phyloP scores from a whole-genome alignment of 1,140 invertebrate genomes.

The Oreohelix idahoensis region DNA sequence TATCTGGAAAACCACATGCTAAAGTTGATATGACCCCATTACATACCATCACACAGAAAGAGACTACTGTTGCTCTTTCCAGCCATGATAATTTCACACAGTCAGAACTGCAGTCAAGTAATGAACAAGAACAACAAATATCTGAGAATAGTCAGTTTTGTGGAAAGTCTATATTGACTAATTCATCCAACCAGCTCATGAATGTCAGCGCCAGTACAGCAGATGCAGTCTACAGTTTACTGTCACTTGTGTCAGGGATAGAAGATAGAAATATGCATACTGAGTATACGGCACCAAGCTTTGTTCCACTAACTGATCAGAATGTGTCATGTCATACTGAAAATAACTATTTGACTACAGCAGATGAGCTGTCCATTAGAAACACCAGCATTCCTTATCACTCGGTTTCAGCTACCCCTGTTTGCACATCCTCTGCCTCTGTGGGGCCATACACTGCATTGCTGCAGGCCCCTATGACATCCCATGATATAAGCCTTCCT shows the following conservation, averaged over 20 bases:
- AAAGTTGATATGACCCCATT: background rate
- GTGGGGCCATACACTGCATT: background rate
- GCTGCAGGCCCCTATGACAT: background rate
- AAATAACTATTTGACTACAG: background rate
- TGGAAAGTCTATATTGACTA: background rate
- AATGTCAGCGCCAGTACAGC: background rate
- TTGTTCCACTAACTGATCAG: background rate
- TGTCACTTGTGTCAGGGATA: background rate
- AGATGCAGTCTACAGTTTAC: background rate
- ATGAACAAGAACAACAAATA: background rate
- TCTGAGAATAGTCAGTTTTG: background rate
- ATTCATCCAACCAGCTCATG: background rate
- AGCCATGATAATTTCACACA: background rate
- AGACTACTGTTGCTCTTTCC: background rate
- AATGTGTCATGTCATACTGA: background rate
- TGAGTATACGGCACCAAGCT: background rate
- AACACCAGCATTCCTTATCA: background rate
- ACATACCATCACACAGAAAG: background rate
- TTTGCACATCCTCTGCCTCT: background rate
- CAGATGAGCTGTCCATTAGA: background rate
- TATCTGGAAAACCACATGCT: background rate
- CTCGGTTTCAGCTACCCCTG: background rate
- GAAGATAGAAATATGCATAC: background rate
- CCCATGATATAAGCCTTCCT: background rate
- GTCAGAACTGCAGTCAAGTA: background rate